Evolutionary conservation across 2,797 vertebrate species (phyloP).

Genomic region (Pangasius larnaudii): DNA sequence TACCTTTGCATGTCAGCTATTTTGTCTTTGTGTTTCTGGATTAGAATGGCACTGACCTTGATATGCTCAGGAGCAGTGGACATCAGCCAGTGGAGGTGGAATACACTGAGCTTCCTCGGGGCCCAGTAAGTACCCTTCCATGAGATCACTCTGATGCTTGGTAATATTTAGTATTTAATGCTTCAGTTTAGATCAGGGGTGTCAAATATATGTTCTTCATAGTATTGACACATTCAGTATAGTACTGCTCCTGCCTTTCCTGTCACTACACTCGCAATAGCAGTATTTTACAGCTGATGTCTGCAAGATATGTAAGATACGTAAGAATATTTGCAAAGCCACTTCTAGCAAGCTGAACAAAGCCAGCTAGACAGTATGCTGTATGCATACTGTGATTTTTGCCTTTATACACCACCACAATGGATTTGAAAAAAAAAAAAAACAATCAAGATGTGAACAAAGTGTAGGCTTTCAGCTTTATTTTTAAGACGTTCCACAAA

Average conservation of each 20-base stretch:
- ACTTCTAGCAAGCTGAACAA: background rate
- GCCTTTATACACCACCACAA: too few species aligned
- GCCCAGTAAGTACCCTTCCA: constrained; percentile 2
- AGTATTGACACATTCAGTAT: background rate
- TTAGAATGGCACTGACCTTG: constrained; percentile 26
- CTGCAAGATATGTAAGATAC: background rate
- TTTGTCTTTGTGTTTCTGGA: background rate
- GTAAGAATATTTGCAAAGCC: background rate
- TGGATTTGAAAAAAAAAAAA: too few species aligned
- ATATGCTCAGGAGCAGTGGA: background rate
- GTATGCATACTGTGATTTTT: too few species aligned
- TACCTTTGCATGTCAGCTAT: background rate
- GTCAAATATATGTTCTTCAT: background rate
- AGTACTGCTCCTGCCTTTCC: background rate
- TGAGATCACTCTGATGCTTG: background rate
- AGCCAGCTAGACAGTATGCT: background rate
- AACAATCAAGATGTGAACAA: too few species aligned
- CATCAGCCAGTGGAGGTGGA: background rate
- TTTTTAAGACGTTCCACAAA: too few species aligned
- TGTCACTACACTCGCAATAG: background rate
- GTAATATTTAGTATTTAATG: background rate
- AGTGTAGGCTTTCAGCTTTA: too few species aligned
- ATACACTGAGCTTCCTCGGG: constrained; percentile 8
- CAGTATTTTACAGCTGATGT: background rate
- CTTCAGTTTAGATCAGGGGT: background rate